A percentile compares a stretch with the other conserved stretches of the same genome.
Evolutionary conservation across 2,888 invertebrate genomes (phyloP).

Genomic region (Ochropleura plecta): DNA sequence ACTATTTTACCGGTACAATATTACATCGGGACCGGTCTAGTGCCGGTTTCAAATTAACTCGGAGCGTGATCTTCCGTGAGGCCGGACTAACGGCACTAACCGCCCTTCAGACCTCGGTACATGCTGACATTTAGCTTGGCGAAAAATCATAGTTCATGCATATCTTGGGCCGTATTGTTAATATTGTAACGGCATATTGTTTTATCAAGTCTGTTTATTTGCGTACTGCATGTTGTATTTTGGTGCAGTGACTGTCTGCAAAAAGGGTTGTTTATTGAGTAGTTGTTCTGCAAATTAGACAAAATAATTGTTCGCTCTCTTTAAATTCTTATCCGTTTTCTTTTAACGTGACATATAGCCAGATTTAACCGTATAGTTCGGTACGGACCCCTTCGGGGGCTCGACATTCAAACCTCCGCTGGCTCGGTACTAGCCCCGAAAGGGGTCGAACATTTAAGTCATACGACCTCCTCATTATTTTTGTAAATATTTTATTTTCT

Average conservation of each 20-base stretch:
- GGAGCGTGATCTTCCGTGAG: conserved; percentile 69
- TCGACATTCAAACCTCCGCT: no score
- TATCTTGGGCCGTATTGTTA: conserved; percentile 33
- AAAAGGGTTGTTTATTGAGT: not conserved
- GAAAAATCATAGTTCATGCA: conserved; percentile 58
- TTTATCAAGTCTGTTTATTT: conserved; percentile 2
- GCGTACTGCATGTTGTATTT: not conserved
- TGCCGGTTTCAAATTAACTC: conserved; percentile 67
- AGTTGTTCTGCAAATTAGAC: not conserved
- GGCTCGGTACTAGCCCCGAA: no score
- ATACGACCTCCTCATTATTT: no score
- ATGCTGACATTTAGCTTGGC: conserved; percentile 55
- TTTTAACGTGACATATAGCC: not conserved
- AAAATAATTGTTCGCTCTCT: not conserved
- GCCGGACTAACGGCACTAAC: conserved; percentile 68
- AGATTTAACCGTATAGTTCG: no score
- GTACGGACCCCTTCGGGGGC: no score
- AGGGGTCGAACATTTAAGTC: no score
- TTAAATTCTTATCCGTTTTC: not conserved
- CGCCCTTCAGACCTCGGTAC: conserved; percentile 58
- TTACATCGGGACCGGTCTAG: conserved; percentile 58
- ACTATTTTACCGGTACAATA: conserved; percentile 54
- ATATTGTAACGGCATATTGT: conserved; percentile 11
- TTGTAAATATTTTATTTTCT: no score
- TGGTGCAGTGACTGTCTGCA: not conserved